These are phyloP conservation scores for Scolopax bukidnonensis DNA, from an alignment of 2,797 vertebrate species.

Conservation along the genomic window DNA sequence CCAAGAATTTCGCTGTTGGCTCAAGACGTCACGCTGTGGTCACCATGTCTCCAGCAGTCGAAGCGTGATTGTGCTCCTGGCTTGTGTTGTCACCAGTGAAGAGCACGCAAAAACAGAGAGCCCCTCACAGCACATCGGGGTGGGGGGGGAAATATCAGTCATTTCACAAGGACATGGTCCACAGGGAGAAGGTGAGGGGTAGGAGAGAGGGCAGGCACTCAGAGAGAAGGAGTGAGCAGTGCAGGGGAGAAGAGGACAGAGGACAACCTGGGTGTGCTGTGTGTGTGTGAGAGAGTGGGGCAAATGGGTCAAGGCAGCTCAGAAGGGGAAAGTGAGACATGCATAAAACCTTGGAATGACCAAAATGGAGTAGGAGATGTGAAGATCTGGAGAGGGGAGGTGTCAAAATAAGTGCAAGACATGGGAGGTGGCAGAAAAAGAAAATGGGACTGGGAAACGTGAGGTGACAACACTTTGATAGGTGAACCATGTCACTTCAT, in stretches of 20 bases:
- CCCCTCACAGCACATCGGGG: fast-evolving
- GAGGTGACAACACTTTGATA: background rate
- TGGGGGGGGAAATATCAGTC: background rate
- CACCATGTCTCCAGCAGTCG: background rate
- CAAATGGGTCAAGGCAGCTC: background rate
- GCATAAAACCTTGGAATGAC: background rate
- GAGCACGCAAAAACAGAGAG: background rate
- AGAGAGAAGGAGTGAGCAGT: background rate
- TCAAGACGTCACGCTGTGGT: background rate
- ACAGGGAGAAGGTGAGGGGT: background rate
- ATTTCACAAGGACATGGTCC: background rate
- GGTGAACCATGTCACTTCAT: background rate
- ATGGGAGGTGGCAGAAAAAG: background rate
- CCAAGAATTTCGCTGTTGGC: background rate
- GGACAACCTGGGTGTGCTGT: background rate
- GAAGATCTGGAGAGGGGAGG: background rate
- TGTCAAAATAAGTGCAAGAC: background rate
- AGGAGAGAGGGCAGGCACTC: background rate
- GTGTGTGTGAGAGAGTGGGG: background rate
- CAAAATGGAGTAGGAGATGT: background rate
- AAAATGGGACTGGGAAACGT: background rate
- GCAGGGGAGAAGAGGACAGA: background rate
- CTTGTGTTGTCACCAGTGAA: background rate
- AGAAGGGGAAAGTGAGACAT: background rate
- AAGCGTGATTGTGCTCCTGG: fast-evolving